Evolutionary conservation across 2,113 vertebrate genomes (phyloP).

Genomic region (Pardalotus punctatus): DNA sequence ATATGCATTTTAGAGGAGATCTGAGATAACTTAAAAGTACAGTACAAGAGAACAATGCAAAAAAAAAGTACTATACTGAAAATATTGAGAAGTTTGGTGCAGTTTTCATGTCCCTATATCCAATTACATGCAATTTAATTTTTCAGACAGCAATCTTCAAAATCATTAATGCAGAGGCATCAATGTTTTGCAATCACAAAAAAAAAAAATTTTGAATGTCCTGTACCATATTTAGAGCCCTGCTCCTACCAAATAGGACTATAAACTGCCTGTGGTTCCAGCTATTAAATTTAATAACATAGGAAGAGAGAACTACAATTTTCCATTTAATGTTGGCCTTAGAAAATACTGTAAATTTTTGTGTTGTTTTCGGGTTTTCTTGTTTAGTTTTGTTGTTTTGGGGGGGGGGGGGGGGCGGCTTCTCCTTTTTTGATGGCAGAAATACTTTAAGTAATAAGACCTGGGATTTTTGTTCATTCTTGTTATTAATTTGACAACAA

Average conservation of each 20-base stretch:
- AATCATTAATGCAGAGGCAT: background rate
- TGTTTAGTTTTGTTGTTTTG: background rate
- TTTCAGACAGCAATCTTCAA: background rate
- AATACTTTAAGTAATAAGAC: background rate
- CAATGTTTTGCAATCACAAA: background rate
- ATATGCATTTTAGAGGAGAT: background rate
- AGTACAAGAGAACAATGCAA: background rate
- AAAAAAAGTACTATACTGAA: background rate
- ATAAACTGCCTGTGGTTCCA: background rate
- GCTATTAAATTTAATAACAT: background rate
- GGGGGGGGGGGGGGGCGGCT: accelerated
- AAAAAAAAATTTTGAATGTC: background rate
- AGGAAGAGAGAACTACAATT: background rate
- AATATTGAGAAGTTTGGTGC: background rate
- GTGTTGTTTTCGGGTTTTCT: background rate
- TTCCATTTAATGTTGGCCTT: background rate
- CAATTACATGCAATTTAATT: background rate
- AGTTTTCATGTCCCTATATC: background rate
- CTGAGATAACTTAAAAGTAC: background rate
- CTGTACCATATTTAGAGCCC: background rate
- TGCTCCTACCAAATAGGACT: background rate
- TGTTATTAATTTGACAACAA: background rate
- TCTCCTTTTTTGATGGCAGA: background rate
- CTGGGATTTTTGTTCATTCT: background rate
- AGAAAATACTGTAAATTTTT: background rate